These are phyloP conservation scores for Hippocampus kuda DNA, from an alignment of 2,797 vertebrate genomes.

Conservation along the genomic window DNA sequence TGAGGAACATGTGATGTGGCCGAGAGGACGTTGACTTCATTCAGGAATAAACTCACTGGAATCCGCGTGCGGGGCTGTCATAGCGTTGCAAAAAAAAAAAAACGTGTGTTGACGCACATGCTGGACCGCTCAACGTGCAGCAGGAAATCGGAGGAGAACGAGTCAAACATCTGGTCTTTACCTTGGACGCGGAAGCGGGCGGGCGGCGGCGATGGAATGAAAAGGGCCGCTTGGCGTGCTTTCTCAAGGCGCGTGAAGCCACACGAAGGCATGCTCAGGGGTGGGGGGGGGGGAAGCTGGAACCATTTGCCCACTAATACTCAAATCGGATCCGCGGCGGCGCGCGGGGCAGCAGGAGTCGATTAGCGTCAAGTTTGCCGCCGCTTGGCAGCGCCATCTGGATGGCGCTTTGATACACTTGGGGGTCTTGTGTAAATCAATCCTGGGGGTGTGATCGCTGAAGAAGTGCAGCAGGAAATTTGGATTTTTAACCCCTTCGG, in stretches of 20 bases:
- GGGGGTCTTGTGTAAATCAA: constrained; percentile 50
- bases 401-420: constrained; percentile 43
- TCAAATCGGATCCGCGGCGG: constrained; percentile 54
- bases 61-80: constrained; percentile 10
- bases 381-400: constrained; percentile 54
- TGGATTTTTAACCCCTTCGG: background rate
- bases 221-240: constrained; percentile 55
- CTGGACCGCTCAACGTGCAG: constrained; percentile 56
- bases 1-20: constrained; percentile 6
- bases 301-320: constrained; percentile 62
- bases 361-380: constrained; percentile 47
- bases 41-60: background rate
- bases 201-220: constrained; percentile 53
- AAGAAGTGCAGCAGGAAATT: constrained; percentile 32
- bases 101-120: constrained; percentile 42
- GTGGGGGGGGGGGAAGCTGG: constrained; percentile 15
- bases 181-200: constrained; percentile 52
- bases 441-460: constrained; percentile 25
- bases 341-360: constrained; percentile 48
- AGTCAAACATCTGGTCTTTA: constrained; percentile 70
- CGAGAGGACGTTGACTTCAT: constrained; percentile 1
- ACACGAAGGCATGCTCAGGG: constrained; percentile 60
- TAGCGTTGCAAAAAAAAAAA: constrained; percentile 12
- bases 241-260: constrained; percentile 59
- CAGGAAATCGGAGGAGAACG: constrained; percentile 62